phyloP scores from a whole-genome alignment of 2,113 vertebrate genomes.

The Hippocampus comes region DNA sequence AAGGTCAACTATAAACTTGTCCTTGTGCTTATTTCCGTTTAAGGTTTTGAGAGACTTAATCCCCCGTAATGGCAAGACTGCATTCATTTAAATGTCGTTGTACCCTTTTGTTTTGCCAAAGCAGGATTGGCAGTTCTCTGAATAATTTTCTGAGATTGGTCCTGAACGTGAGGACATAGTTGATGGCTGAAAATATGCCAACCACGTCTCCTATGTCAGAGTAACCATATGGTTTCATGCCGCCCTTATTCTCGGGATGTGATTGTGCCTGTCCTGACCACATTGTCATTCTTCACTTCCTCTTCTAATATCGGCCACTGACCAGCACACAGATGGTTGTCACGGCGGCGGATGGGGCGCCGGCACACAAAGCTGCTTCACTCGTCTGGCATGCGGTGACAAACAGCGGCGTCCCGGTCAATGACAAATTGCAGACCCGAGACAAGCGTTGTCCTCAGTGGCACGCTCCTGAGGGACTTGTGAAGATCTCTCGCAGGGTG shows the following conservation, averaged over 20 bases:
- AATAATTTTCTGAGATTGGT: constrained; percentile 27
- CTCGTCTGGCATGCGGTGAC: constrained; percentile 41
- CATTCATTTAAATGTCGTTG: constrained; percentile 18
- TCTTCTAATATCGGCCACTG: constrained; percentile 48
- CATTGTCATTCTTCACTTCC: constrained; percentile 50
- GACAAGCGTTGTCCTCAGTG: constrained; percentile 58
- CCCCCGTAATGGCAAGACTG: neutral
- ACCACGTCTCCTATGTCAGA: constrained; percentile 59
- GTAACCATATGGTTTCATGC: constrained; percentile 64
- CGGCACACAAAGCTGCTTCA: constrained; percentile 10
- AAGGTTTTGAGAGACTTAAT: neutral
- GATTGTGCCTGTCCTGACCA: constrained; percentile 50
- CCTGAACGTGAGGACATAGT: constrained; percentile 41
- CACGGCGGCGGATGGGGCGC: constrained; percentile 61
- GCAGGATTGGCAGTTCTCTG: constrained; percentile 39
- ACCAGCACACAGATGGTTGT: constrained; percentile 68
- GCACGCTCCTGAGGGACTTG: constrained; percentile 60
- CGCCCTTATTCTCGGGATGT: constrained; percentile 60
- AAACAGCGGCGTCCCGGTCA: constrained; percentile 49
- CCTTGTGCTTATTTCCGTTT: neutral
- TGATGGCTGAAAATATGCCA: constrained; percentile 49
- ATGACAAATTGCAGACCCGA: constrained; percentile 66
- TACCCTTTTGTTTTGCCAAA: constrained; percentile 23
- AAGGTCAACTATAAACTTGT: constrained; percentile 1
- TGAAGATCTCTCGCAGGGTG: constrained; percentile 67